Percentiles rank a stretch among this genome's conserved stretches.
phyloP scores from a whole-genome alignment of 2,797 vertebrate genomes.

The Vireo griseus region DNA sequence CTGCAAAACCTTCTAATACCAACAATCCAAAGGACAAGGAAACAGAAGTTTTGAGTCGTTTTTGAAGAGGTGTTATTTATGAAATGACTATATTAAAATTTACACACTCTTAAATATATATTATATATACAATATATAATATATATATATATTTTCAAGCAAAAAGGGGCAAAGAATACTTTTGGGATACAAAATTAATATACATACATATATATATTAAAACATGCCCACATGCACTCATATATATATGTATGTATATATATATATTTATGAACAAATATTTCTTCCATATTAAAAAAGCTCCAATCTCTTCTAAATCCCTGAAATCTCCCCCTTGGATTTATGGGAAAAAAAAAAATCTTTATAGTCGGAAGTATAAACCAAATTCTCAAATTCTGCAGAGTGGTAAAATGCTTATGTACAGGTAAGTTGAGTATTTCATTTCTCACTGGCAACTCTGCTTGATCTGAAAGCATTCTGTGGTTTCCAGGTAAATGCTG shows the following conservation, averaged over 20 bases:
- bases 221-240: background rate
- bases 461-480: background rate
- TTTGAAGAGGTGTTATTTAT: conserved; percentile 43
- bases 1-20: conserved; percentile 35
- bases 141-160: conserved; percentile 40
- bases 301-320: conserved; percentile 64
- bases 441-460: background rate
- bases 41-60: background rate
- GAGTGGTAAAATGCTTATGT: background rate
- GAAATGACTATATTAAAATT: conserved; percentile 62
- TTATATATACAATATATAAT: conserved; percentile 57
- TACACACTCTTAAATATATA: conserved; percentile 61
- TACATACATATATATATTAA: conserved; percentile 72
- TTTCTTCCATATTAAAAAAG: conserved; percentile 69
- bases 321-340: conserved; percentile 67
- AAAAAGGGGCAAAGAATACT: conserved; percentile 48
- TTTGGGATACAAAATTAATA: conserved; percentile 54
- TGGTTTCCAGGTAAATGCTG: conserved; percentile 2
- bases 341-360: conserved; percentile 9
- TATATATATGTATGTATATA: conserved; percentile 55
- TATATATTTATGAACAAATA: conserved; percentile 55
- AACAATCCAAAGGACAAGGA: conserved; percentile 16
- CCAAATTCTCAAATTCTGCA: background rate
- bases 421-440: background rate
- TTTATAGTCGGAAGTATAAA: background rate